Base-by-base conservation (phyloP, 2,797 vertebrate species). In the Lycodopsis pacificus region DNA sequence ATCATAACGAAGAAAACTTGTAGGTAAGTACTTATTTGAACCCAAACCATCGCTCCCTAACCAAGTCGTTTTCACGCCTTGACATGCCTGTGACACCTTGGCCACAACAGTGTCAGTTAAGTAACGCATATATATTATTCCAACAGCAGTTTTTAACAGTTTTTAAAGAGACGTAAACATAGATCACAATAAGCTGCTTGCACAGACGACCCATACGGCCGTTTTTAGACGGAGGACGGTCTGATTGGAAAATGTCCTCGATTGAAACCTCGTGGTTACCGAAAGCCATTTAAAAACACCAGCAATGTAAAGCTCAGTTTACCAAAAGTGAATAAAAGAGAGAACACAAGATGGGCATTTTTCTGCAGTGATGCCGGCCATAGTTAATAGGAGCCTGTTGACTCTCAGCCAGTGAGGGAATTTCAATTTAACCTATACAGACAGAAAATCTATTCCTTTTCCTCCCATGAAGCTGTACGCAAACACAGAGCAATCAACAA, bases 401-500 rank as follows among this genome's bases (percentile, higher is more conserved):
- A 63, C 67, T 80, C 74, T 86, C 71, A 77, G 57, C 56, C 56
- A 56, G 66, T 70, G 49, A 83, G 49, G 66, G 70, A 81, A 77
- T 83, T 84, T 58, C 82, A 72, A 76, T 82, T 84, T 77, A 91
- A 90, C 71, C 82, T 65, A 63, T 42, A 63, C 65, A 25, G 86
- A 76, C 73, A 81, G 73, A 82, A 84, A 90, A 90, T 89, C 81
- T 61, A 82, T 89, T 71, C 7, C 7, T 77, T 63, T 65, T 25
- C 72, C 49, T 79, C 65, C 67, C 76, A 73, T 77, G 69, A 84
- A 85, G 81, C 73, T 71, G 78, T 66, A 71, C 22, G n/a, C 63
- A 80, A 88, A 86, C 75, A 79, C 73, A 40, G 65, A 67, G 38
- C 74, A 86, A 76, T 84, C 83, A 85, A 70, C 81, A 80, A 67